phyloP scores from a whole-genome alignment of 2,113 vertebrate genomes.

The Trachemys scripta region DNA sequence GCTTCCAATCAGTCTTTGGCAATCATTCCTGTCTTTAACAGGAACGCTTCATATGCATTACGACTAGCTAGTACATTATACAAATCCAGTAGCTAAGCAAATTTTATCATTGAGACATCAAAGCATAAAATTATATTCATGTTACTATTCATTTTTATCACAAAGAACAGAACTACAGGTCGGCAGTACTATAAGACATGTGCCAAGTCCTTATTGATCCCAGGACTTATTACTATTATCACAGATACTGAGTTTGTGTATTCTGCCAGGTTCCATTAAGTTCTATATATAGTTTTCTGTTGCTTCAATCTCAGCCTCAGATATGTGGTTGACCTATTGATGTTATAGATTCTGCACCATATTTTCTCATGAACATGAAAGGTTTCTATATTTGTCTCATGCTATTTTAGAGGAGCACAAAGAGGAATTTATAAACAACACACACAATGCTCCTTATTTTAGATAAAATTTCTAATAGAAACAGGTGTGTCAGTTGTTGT shows the following conservation, averaged over 20 bases:
- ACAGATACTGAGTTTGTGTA: not conserved
- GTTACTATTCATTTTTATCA: not conserved
- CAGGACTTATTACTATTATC: not conserved
- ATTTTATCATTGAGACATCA: not conserved
- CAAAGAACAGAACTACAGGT: not conserved
- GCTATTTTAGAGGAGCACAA: not conserved
- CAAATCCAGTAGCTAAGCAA: not conserved
- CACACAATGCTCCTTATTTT: not conserved
- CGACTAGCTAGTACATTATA: not conserved
- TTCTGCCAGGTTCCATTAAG: not conserved
- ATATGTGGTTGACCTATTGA: conserved; percentile 19
- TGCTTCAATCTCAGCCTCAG: not conserved
- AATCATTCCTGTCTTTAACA: not conserved
- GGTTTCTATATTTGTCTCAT: not conserved
- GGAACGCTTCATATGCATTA: not conserved
- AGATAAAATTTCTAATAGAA: not conserved
- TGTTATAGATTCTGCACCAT: not conserved
- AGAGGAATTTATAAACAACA: not conserved
- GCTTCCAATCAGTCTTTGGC: not conserved
- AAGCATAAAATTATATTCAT: not conserved
- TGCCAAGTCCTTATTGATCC: not conserved
- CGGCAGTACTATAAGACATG: not conserved
- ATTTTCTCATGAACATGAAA: not conserved
- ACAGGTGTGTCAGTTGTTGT: not conserved
- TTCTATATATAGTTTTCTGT: not conserved